Base-by-base conservation (phyloP, 37 sponge, comb jelly and placozoan species). In the Ephydatia muelleri region DNA sequence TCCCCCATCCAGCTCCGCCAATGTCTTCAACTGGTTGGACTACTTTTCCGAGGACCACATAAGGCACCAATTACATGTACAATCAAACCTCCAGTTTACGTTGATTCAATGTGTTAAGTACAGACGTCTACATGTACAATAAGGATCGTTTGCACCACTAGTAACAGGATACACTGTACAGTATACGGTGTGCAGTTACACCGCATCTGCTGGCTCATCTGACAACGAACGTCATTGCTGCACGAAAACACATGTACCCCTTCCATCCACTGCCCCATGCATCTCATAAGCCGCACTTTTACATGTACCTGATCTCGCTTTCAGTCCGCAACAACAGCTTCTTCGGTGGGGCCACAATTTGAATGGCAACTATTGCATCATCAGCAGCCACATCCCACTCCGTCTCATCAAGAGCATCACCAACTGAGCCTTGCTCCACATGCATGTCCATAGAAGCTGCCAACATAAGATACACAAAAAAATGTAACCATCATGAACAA, bases 261-360 rank as follows among this genome's bases (percentile, higher is more conserved):
- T 2, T 0, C 16, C 36, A 0, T 28, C 22, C n/a, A 0, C 21
- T 9, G 26, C 78, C 13, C 35, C 78, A 43, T 19, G 22, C 9
- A 47, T 49, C 25, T 26, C 26, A 16, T 28, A 5, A 76, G 16
- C 38, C 36, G 30, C 39, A 69, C 65, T 28, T 36, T n/a, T 29
- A 31, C 29, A 57, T 76, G 35, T 80, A 93, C 90, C 91, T 89
- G 25, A 94, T 83, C 40, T 94, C 94, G 19, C 80, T 81, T 43
- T 94, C 94, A 16, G 91, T 65, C 43, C 85, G 88, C 14, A 77
- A 37, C 9, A 91, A 79, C 22, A 81, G 71, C 33, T 72, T 84
- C 49, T 47, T 36, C 16, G 70, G n/a, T 25, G 80, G 31, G 65
- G 80, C 40, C 70, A 67, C 8, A 38, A 37, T 13, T 1, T 32